These are phyloP conservation scores for Limnothrissa miodon DNA, from an alignment of 2,113 vertebrate species.

Conservation along the genomic window DNA sequence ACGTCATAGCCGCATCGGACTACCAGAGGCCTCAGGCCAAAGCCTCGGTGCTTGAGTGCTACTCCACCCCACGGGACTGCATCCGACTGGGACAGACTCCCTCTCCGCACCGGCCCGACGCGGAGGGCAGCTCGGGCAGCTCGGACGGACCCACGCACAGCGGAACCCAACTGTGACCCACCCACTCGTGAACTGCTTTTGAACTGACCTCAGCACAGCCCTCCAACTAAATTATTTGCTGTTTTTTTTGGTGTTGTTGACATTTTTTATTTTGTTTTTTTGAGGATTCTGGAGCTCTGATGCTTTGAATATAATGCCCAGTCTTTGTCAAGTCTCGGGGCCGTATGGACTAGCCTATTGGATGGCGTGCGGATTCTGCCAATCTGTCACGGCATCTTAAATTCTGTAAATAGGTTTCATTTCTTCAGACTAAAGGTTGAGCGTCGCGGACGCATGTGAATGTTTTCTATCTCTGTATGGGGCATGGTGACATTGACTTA, in stretches of 20 bases:
- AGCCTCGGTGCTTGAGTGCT: slow-evolving; percentile 54
- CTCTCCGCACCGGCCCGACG: slow-evolving; percentile 60
- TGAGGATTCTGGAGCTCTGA: neutral
- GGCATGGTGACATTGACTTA: slow-evolving; percentile 10
- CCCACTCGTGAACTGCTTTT: slow-evolving; percentile 16
- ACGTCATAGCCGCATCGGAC: slow-evolving; percentile 41
- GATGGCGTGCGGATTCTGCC: neutral
- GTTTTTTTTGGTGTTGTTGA: slow-evolving; percentile 14
- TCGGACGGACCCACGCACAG: slow-evolving; percentile 28
- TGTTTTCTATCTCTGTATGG: slow-evolving; percentile 7
- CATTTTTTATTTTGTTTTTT: neutral
- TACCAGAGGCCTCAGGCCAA: slow-evolving; percentile 65
- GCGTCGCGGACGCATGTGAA: neutral
- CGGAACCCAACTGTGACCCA: neutral
- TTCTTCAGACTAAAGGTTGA: slow-evolving; percentile 19
- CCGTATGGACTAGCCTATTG: neutral
- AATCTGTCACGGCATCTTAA: slow-evolving; percentile 11
- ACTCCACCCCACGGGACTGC: slow-evolving; percentile 75
- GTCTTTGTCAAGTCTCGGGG: neutral
- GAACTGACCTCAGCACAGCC: slow-evolving; percentile 21
- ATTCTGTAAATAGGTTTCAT: slow-evolving; percentile 18
- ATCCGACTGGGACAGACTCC: slow-evolving; percentile 60
- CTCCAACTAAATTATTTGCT: slow-evolving; percentile 40
- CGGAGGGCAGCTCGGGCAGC: slow-evolving; percentile 26
- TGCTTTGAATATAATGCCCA: neutral